Base-by-base conservation (phyloP, 2,888 invertebrate species). In the Lasius platythorax region DNA sequence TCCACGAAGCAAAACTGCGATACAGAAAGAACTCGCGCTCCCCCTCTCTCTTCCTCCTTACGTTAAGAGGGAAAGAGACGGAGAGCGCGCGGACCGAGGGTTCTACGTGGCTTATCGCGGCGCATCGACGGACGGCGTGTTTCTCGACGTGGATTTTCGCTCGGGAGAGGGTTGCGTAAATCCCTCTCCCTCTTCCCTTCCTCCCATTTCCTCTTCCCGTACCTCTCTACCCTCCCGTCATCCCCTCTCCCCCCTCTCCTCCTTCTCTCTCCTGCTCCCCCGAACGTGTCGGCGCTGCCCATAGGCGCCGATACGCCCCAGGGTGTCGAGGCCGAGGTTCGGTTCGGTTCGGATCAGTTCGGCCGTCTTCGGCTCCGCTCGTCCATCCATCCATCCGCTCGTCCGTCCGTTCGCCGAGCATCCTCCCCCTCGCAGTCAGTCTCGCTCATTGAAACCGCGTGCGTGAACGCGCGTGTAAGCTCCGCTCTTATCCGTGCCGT, bases 101-200 rank as follows among this genome's bases (percentile, higher is more conserved):
- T 89, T 89, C 90, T 90, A 91, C 90, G 91, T 91, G 90, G 91
- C 91, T 91, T 91, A 91, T 91, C 91, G 91, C 91, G 91, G 89
- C 87, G 83, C 91, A 88, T 91, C 91, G 90, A 88, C 90, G 89
- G 46, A 87, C 90, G 87, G 88, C 89, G 89, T 89, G 88, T 88
- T 87, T 90, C 90, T 88, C 89, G 90, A 91, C 88, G 91, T 89
- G 89, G 89, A 92, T 92, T 91, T 92, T 91, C 87, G 88, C 89
- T 88, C 85, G 90, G 91, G 92, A 91, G 92, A 94, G 94, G 94
- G 94, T 94, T 94, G 94, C 94, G 94, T 94, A 94, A 94, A 94
- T 90, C 91, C 90, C 64, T 87, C 76, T 37, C 88, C 73, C 84
- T 79, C 85, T 81, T 83, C 70, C 75, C 70, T 28, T 83, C 78